Percentiles rank a stretch among this genome's conserved stretches.
phyloP scores from a whole-genome alignment of 1,140 invertebrate species.

The Araneus ventricosus region DNA sequence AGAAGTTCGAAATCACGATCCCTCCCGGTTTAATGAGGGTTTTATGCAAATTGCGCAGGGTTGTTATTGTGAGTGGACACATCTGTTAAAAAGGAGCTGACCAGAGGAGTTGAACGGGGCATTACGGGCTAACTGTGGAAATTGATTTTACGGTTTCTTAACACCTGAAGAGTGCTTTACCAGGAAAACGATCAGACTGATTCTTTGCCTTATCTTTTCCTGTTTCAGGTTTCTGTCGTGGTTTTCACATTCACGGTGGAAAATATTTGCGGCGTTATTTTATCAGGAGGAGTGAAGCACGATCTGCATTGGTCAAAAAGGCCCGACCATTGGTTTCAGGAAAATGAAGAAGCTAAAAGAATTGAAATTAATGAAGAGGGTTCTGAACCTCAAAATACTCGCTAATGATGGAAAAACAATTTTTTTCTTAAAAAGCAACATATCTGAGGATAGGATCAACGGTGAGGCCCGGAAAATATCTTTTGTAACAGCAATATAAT shows the following conservation, averaged over 20 bases:
- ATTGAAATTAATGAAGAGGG: too few species aligned
- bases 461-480: too few species aligned
- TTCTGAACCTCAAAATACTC: too few species aligned
- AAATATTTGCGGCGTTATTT: too few species aligned
- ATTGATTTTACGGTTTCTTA: background rate
- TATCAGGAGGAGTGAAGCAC: too few species aligned
- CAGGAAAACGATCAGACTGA: background rate
- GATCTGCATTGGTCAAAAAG: too few species aligned
- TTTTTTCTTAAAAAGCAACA: too few species aligned
- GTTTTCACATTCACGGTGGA: background rate
- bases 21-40: background rate
- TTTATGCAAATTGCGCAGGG: conserved; percentile 41
- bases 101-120: background rate
- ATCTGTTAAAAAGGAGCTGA: background rate
- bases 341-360: too few species aligned
- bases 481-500: too few species aligned
- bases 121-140: background rate
- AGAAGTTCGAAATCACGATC: conserved; percentile 23
- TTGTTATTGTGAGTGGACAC: background rate
- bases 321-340: too few species aligned
- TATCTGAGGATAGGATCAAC: too few species aligned
- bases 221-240: background rate
- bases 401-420: too few species aligned
- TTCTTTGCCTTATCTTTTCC: background rate
- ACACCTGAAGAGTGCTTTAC: background rate